Evolutionary conservation across 2,113 vertebrate species (phyloP), one percentile per base, ranked within the genome.

Genomic region (Menidia beryllina): DNA sequence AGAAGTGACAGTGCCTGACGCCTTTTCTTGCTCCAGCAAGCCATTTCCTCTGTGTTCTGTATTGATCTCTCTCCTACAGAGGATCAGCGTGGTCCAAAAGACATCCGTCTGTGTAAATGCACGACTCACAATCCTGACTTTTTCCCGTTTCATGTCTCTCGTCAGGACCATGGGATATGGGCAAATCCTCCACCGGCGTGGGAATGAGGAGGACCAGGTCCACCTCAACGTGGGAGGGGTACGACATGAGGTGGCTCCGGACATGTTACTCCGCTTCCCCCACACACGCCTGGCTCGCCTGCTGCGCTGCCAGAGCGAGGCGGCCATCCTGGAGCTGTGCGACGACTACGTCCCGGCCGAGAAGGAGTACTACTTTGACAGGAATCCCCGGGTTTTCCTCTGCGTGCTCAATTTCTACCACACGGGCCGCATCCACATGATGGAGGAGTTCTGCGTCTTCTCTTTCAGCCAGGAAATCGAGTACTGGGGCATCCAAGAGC

Each of bases 401-500:
- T 96, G 97, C 0, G 96, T 99, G 27, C 88, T 99, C 85, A 99
- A 99, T 84, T 99, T 99, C 80, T 99, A 99, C 75, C 95, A 95
- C 79, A 99, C 98, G 0, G 97, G 98, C 11, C 96, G 94, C 72
- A 95, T 99, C 80, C 98, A 99, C 0, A 93, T 97, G 83, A 97
- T 98, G 96, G 97, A 99, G 88, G 97, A 99, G 75, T 89, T 98
- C 69, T 99, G 98, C 0, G 95, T 98, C 51, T 97, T 97, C 88
- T 98, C 96, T 5, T 99, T 99, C 86, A 95, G 95, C 85, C 98
- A 99, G 86, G 98, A 99, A 91, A 97, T 98, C 11, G 98, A 99
- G 76, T 99, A 99, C 91, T 99, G 98, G 98, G 98, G 98, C 19
- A 96, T 99, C 84, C 96, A 96, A 0, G 97, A 99, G 83, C 91